Evolutionary conservation across 2,888 invertebrate species (phyloP).

Genomic region (Leistus spinibarbis): DNA sequence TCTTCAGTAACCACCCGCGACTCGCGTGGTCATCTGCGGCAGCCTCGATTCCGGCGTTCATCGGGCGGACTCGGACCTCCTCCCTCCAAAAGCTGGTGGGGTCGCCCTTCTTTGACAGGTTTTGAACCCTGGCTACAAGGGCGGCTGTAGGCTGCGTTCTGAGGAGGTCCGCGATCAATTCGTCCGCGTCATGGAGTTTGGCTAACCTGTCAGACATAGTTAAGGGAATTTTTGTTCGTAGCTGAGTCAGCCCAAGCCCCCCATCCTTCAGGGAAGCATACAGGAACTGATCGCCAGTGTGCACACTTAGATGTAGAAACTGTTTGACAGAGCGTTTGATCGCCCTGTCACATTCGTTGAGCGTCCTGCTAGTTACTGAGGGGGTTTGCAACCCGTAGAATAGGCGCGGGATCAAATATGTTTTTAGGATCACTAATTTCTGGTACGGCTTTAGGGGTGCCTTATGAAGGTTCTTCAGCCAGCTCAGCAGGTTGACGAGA

Average conservation of each 20-base stretch:
- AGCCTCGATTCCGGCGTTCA: constrained; percentile 28
- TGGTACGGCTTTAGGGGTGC: neutral
- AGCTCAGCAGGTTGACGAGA: neutral
- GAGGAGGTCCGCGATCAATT: too few species aligned
- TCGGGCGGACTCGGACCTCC: constrained; percentile 31
- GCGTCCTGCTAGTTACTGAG: neutral
- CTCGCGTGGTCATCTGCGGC: constrained; percentile 10
- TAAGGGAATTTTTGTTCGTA: neutral
- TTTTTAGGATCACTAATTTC: neutral
- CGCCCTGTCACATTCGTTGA: neutral
- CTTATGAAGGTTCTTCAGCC: neutral
- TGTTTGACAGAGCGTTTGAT: neutral
- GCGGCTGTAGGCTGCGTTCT: too few species aligned
- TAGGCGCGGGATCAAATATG: neutral
- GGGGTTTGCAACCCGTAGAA: constrained; percentile 1
- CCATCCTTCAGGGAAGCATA: too few species aligned
- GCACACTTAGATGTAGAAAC: neutral
- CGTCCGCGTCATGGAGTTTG: too few species aligned
- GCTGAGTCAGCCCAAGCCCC: neutral
- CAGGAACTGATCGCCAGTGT: too few species aligned
- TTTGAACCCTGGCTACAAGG: too few species aligned
- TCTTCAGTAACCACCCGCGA: constrained; percentile 32
- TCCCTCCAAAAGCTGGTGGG: constrained; percentile 17
- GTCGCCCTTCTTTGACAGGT: neutral
- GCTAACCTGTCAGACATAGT: neutral